Base-by-base conservation (phyloP, 2,797 vertebrate genomes). In the Trematomus bernacchii region DNA sequence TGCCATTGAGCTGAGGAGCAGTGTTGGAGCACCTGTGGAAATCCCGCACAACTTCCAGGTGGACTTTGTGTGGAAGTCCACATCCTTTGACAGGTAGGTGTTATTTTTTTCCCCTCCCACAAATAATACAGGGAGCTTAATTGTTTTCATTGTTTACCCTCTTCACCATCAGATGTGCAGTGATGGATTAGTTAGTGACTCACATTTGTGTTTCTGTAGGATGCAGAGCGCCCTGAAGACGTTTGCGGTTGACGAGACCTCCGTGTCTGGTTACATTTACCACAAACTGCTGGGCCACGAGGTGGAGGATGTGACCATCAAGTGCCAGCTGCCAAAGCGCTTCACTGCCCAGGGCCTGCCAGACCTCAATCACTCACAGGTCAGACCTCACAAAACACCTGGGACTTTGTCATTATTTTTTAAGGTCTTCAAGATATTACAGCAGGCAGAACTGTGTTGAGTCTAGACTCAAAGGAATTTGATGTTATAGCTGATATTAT, bases 151-250 rank as follows among this genome's bases (percentile, higher is more conserved):
- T 57, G 19, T 66, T 61, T 6, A n/a, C 11, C n/a, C 8, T 44
- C 60, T 74, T 64, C 13, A 3, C 52, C 3, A 55, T 18, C 30
- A 14, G 13, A 18, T 3, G 10, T 63, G 60, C 10, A 9, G 4
- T 54, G n/a, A 16, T 33, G 3, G 47, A 4, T 12, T 59, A 37
- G 2, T 43, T 11, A 7, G 16, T 15, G 3, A 33, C 9, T 73
- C 27, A 10, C 14, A 6, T 44, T 73, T 80, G 11, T 58, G 47
- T 48, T 59, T 27, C 19, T 70, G 10, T 84, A 99, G 98, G 81
- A 99, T 99, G 98, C 98, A 99, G 91, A 99, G 98, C 5, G 98
- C 98, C 10, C 91, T 99, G 81, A 99, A 99, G 84, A 99, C 98
- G 0, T 99, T 99, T 51, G 98, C 98, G 0, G 98, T 99, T 85